Conservation (phyloP, 2,888 invertebrate species). For the Orchestes rusci region DNA sequence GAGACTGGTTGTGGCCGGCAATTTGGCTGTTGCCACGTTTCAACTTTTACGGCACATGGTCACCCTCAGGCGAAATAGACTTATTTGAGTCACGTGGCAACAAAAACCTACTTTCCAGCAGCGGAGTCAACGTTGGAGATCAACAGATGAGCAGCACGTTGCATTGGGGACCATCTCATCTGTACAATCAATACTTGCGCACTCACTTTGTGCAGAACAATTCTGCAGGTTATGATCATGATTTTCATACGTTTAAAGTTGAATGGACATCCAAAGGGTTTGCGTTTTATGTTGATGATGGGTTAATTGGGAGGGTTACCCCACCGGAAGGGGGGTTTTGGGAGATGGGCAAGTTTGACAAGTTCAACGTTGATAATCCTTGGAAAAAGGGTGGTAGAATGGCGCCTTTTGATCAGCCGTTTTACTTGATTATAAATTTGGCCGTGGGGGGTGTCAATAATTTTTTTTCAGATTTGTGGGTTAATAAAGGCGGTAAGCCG, state of each 20-base stretch:
- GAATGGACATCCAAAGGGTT: constrained; percentile 57
- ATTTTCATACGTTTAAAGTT: constrained; percentile 58
- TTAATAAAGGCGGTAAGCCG: constrained; percentile 50
- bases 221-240: constrained; percentile 46
- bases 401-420: constrained; percentile 64
- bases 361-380: constrained; percentile 49
- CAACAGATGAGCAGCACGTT: constrained; percentile 55
- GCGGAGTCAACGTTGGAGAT: constrained; percentile 45
- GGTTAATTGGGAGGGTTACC: constrained; percentile 46
- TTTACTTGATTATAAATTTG: constrained; percentile 53
- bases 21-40: constrained; percentile 62
- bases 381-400: constrained; percentile 49
- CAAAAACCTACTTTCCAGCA: constrained; percentile 37
- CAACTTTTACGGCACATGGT: constrained; percentile 62
- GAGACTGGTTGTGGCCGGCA: constrained; percentile 67
- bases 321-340: constrained; percentile 58
- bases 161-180: constrained; percentile 58
- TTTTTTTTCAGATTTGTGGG: constrained; percentile 49
- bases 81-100: constrained; percentile 62
- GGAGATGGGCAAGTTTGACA: constrained; percentile 52
- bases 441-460: constrained; percentile 42
- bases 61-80: constrained; percentile 66
- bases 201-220: constrained; percentile 46
- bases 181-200: constrained; percentile 27
- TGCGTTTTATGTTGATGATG: constrained; percentile 49